Conservation (phyloP, 2,797 vertebrate genomes). For the Alosa sapidissima region DNA sequence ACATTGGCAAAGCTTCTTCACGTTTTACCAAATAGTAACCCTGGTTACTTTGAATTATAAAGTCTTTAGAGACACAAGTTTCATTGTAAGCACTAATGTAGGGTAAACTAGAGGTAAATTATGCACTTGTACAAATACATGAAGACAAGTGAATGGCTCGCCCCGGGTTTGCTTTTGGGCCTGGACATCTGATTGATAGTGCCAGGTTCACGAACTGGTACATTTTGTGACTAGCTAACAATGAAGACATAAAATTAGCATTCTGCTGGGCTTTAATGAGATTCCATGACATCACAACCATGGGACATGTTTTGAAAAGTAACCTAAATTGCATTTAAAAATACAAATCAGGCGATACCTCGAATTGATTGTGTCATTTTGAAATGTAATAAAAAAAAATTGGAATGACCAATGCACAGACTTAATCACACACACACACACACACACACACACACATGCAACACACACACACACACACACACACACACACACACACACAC, state of each 20-base stretch:
- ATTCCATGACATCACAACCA: constrained; percentile 75
- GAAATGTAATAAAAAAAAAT: neutral
- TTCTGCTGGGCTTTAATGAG: constrained; percentile 64
- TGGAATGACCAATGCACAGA: neutral
- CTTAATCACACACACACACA: neutral
- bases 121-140: constrained; percentile 73
- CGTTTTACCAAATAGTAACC: constrained; percentile 66
- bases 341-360: neutral
- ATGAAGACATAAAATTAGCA: constrained; percentile 57
- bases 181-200: constrained; percentile 73
- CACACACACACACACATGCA: neutral
- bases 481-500: neutral
- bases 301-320: constrained; percentile 57
- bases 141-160: constrained; percentile 72
- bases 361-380: neutral
- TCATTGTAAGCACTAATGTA: constrained; percentile 69
- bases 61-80: constrained; percentile 58
- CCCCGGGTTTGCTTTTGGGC: constrained; percentile 63
- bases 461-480: neutral
- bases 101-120: constrained; percentile 77
- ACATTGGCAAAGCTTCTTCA: constrained; percentile 57
- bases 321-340: neutral
- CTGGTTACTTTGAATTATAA: constrained; percentile 59
- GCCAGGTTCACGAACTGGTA: constrained; percentile 63
- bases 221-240: constrained; percentile 53